A percentile compares a stretch with the other conserved stretches of the same genome.
phyloP scores from a whole-genome alignment of 2,888 invertebrate genomes.

The Pristionchus arcanus region DNA sequence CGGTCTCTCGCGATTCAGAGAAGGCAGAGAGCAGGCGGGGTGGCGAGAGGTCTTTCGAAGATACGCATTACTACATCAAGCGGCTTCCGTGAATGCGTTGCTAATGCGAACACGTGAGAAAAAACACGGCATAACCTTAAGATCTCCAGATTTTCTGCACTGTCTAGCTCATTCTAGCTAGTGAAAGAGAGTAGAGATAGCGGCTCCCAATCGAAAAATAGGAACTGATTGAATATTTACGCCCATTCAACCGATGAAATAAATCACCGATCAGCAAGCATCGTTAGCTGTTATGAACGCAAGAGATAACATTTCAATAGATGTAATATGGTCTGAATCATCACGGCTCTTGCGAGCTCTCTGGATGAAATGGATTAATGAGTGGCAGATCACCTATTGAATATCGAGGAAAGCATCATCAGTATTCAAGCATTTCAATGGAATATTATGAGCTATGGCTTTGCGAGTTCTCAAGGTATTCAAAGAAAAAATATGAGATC shows the following conservation, averaged over 20 bases:
- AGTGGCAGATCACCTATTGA: no score
- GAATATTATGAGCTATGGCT: no score
- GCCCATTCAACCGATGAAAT: neutral
- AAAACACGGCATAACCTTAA: neutral
- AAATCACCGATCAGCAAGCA: neutral
- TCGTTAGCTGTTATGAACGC: no score
- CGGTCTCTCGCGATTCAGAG: neutral
- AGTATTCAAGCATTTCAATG: no score
- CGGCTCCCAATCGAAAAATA: no score
- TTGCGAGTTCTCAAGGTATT: no score
- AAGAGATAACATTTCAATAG: no score
- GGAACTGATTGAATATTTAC: neutral
- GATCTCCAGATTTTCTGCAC: neutral
- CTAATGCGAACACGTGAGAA: slow-evolving; percentile 7
- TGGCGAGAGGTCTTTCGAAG: neutral
- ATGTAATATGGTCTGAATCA: no score
- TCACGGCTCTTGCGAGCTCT: no score
- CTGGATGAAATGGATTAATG: no score
- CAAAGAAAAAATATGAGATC: neutral
- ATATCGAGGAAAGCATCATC: no score
- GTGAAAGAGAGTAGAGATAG: neutral
- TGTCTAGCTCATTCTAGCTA: neutral
- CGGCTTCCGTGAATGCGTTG: neutral
- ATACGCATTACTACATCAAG: neutral
- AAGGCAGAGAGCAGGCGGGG: neutral